Evolutionary conservation across 2,888 invertebrate species (phyloP).

Genomic region (Nasonia oneida): DNA sequence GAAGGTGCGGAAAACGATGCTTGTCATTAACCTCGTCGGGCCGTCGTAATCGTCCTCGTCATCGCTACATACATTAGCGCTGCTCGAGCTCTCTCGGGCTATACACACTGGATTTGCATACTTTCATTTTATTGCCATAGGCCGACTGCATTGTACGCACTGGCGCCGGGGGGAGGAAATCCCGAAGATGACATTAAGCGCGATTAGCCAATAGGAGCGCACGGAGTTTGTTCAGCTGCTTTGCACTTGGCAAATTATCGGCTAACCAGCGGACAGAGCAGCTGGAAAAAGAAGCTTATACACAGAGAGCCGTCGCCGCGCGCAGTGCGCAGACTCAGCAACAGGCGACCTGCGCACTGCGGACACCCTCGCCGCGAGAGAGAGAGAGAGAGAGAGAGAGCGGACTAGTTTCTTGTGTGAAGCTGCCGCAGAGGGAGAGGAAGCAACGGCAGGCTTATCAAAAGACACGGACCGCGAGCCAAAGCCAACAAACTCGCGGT

Average conservation of each 20-base stretch:
- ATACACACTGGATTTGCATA: neutral
- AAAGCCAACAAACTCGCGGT: slow-evolving; percentile 7
- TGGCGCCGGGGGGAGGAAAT: neutral
- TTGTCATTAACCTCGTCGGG: slow-evolving; percentile 1
- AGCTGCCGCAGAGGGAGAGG: neutral
- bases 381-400: neutral
- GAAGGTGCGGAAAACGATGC: slow-evolving; percentile 4
- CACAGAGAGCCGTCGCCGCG: neutral
- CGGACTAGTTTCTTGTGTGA: slow-evolving; percentile 24
- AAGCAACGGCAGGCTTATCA: slow-evolving; percentile 15
- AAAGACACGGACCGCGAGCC: neutral
- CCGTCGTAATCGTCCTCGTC: slow-evolving; percentile 6
- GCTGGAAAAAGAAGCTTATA: too few species aligned
- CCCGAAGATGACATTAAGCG: neutral
- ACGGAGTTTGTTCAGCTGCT: slow-evolving; percentile 3
- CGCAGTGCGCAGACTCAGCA: neutral
- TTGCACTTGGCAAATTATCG: slow-evolving; percentile 9
- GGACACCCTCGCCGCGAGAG: neutral
- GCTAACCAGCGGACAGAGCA: neutral
- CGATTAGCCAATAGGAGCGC: neutral
- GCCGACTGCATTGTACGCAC: neutral
- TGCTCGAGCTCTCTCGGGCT: too few species aligned
- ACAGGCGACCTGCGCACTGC: slow-evolving; percentile 4
- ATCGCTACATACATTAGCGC: slow-evolving; percentile 6
- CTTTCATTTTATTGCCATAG: neutral